A percentile compares a stretch with the other conserved stretches of the same genome.
phyloP scores from a whole-genome alignment of 2,113 vertebrate genomes.

The Forbesichthys papilliferus region DNA sequence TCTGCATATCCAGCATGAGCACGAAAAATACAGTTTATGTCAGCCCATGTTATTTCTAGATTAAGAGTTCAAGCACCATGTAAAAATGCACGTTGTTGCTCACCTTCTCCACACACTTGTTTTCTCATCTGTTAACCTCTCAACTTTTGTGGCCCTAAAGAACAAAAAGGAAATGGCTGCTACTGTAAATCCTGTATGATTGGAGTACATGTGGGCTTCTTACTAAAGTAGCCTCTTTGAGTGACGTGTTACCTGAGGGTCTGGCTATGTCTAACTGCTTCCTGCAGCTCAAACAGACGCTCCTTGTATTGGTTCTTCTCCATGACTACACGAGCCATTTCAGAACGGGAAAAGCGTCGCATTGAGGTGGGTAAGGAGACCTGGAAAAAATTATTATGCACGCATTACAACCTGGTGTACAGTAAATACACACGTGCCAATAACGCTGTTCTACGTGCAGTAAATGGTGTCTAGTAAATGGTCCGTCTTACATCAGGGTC shows the following conservation, averaged over 20 bases:
- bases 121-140: slow-evolving; percentile 62
- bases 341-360: slow-evolving; percentile 77
- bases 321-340: slow-evolving; percentile 82
- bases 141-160: slow-evolving; percentile 70
- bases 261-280: slow-evolving; percentile 70
- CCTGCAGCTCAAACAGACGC: slow-evolving; percentile 79
- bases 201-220: too few species aligned
- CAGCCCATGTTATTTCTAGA: too few species aligned
- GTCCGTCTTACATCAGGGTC: slow-evolving; percentile 69
- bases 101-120: slow-evolving; percentile 77
- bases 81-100: slow-evolving; percentile 2
- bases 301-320: slow-evolving; percentile 83
- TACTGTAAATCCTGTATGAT: too few species aligned
- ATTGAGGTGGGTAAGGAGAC: slow-evolving; percentile 49
- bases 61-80: background rate
- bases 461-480: too few species aligned
- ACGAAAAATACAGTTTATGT: too few species aligned
- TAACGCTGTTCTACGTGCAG: background rate
- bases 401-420: background rate
- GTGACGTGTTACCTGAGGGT: slow-evolving; percentile 53
- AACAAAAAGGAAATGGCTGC: background rate
- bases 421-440: background rate
- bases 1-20: too few species aligned
- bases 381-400: slow-evolving; percentile 33
- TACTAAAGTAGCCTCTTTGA: background rate